Percentiles rank a stretch among this genome's conserved stretches.
phyloP scores from a whole-genome alignment of 2,113 vertebrate species.

The Edolisoma coerulescens region DNA sequence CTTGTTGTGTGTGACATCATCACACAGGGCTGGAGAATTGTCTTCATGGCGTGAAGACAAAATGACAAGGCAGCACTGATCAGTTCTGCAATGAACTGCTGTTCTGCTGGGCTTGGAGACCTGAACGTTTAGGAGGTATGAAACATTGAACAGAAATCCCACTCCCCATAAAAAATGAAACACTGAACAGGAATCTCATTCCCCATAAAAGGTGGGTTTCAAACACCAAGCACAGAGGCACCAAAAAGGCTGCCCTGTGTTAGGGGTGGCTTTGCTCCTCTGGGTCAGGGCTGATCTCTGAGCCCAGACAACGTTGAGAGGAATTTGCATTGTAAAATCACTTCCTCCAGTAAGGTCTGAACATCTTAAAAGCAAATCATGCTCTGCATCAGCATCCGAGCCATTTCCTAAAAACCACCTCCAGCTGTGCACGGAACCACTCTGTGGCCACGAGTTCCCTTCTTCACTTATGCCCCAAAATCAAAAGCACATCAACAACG shows the following conservation, averaged over 20 bases:
- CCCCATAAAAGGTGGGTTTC: not conserved
- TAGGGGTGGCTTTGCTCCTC: not conserved
- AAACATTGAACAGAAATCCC: not conserved
- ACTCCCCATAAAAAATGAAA: not conserved
- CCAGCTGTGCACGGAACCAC: not conserved
- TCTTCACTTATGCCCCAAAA: not conserved
- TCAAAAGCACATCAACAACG: fast-evolving
- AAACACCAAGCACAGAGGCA: not conserved
- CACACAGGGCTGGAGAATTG: not conserved
- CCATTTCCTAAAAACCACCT: not conserved
- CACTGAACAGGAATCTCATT: not conserved
- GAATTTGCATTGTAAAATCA: not conserved
- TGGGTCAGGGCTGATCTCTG: not conserved
- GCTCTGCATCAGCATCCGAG: not conserved
- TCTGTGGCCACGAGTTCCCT: not conserved
- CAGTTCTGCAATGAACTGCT: not conserved
- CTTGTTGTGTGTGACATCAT: not conserved
- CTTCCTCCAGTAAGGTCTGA: not conserved
- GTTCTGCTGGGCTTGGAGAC: not conserved
- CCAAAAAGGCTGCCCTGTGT: not conserved
- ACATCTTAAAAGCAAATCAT: not conserved
- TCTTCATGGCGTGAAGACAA: not conserved
- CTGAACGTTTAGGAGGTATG: not conserved
- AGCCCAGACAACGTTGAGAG: not conserved
- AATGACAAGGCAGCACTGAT: not conserved